Evolutionary conservation across 1,140 invertebrate genomes (phyloP).

Genomic region (Sitobion miscanthi): DNA sequence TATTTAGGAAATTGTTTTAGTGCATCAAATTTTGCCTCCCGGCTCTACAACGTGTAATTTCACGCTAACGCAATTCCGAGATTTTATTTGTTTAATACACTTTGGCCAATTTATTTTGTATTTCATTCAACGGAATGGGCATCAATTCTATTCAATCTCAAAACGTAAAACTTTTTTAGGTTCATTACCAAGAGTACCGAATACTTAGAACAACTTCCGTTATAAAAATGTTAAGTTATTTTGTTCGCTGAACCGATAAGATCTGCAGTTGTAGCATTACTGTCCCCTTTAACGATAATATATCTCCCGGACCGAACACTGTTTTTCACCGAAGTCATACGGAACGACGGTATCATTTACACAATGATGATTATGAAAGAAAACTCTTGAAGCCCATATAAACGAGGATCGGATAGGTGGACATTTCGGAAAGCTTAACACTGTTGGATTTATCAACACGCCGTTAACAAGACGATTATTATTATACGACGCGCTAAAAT

Average conservation of each 20-base stretch:
- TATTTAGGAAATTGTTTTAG: background rate
- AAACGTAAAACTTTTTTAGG: conserved; percentile 24
- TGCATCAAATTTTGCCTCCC: background rate
- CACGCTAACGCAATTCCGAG: background rate
- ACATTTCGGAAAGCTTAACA: background rate
- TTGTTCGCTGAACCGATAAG: background rate
- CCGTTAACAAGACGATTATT: background rate
- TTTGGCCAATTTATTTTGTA: background rate
- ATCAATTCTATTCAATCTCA: background rate
- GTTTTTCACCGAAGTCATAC: background rate
- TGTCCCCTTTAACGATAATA: background rate
- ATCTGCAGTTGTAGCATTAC: background rate
- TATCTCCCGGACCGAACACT: background rate
- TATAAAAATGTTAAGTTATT: conserved; percentile 15
- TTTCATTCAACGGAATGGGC: background rate
- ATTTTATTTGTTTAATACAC: conserved; percentile 4
- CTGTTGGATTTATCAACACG: background rate
- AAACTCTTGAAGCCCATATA: background rate
- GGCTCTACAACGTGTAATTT: background rate
- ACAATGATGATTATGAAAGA: background rate
- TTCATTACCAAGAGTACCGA: background rate
- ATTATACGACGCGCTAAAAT: background rate
- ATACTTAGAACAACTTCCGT: conserved; percentile 15
- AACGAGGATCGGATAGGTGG: background rate
- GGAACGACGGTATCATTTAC: background rate